A percentile compares a stretch with the other conserved stretches of the same genome.
phyloP scores from a whole-genome alignment of 2,113 vertebrate genomes.

The Alces alces region DNA sequence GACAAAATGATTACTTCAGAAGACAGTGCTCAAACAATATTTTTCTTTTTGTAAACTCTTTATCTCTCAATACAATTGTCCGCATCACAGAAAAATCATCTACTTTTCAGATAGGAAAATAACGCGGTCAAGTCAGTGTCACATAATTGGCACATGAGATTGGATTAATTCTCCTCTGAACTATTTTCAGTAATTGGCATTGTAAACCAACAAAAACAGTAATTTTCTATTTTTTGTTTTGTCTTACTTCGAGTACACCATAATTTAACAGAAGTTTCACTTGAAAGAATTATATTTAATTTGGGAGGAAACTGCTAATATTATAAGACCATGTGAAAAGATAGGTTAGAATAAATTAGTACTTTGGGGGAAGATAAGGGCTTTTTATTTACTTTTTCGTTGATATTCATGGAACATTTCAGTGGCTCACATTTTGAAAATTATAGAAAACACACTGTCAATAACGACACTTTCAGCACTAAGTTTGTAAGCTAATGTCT shows the following conservation, averaged over 20 bases:
- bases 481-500: not conserved
- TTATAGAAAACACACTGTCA: not conserved
- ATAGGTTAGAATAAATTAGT: not conserved
- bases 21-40: not conserved
- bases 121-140: not conserved
- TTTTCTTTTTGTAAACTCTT: not conserved
- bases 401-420: not conserved
- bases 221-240: not conserved
- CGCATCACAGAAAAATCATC: not conserved
- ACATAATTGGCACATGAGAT: not conserved
- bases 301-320: not conserved
- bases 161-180: not conserved
- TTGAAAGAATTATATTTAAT: not conserved
- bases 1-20: not conserved
- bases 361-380: not conserved
- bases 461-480: not conserved
- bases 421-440: not conserved
- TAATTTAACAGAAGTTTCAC: not conserved
- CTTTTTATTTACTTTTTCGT: not conserved
- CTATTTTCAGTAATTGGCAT: not conserved
- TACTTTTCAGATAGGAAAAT: not conserved
- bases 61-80: not conserved
- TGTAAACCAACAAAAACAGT: not conserved
- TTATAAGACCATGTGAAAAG: not conserved
- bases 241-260: not conserved